Percentiles rank a stretch among this genome's conserved stretches.
These are phyloP conservation scores for Synanthedon formicaeformis DNA, from an alignment of 2,888 invertebrate genomes.

Conservation along the genomic window DNA sequence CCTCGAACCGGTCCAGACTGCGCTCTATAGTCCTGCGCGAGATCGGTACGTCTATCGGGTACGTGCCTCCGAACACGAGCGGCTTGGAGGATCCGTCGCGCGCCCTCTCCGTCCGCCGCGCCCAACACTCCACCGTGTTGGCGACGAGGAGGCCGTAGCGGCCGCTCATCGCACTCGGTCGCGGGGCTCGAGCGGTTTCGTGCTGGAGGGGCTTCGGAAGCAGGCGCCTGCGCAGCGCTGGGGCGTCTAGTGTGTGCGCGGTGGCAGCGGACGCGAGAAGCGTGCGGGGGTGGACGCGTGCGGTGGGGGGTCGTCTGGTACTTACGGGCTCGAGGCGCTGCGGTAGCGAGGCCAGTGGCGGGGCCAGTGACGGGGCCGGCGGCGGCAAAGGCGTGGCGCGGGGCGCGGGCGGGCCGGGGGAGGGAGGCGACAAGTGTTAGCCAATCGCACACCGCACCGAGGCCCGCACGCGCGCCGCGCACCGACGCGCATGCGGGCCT, in stretches of 20 bases:
- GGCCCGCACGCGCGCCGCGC: too few species aligned
- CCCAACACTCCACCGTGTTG: constrained; percentile 75
- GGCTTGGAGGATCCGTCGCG: constrained; percentile 65
- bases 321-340: constrained; percentile 6
- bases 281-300: constrained; percentile 11
- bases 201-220: constrained; percentile 7
- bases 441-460: neutral
- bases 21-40: constrained; percentile 51
- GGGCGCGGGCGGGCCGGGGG: constrained; percentile 1
- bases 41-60: constrained; percentile 83
- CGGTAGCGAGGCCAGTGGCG: constrained; percentile 1
- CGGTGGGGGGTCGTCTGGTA: constrained; percentile 8
- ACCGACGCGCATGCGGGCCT: too few species aligned
- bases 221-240: constrained; percentile 6
- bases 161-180: constrained; percentile 19
- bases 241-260: constrained; percentile 13
- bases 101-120: constrained; percentile 58
- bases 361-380: constrained; percentile 9
- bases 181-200: constrained; percentile 18
- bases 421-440: neutral
- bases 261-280: constrained; percentile 13
- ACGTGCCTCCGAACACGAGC: constrained; percentile 87
- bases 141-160: constrained; percentile 65
- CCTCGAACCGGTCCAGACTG: constrained; percentile 58
- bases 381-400: constrained; percentile 9